Conservation (phyloP, 2,888 invertebrate genomes). For the Metellina segmentata region DNA sequence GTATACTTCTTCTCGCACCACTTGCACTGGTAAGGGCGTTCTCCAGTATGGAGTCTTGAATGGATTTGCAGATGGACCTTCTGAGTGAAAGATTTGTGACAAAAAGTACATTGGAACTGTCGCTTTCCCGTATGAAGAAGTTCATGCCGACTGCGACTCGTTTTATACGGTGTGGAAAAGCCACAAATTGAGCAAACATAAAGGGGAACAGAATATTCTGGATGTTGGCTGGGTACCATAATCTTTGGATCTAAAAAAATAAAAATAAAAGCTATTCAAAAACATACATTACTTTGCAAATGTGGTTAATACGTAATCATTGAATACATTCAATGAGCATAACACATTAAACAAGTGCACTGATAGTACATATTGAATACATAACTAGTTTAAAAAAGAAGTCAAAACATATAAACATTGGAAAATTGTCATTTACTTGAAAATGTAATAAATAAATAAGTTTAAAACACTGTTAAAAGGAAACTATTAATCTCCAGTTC, state of each 20-base stretch:
- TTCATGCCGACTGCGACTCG: constrained; percentile 2
- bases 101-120: not conserved
- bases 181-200: not conserved
- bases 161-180: not conserved
- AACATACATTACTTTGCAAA: too few species aligned
- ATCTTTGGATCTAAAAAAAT: not conserved
- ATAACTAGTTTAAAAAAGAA: too few species aligned
- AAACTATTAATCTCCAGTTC: too few species aligned
- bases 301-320: too few species aligned
- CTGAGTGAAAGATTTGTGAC: constrained; percentile 7
- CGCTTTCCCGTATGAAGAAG: constrained; percentile 1
- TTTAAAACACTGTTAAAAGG: too few species aligned
- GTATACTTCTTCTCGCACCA: constrained; percentile 11
- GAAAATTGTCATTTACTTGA: too few species aligned
- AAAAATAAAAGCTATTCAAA: not conserved
- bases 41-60: not conserved
- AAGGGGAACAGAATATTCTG: not conserved
- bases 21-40: not conserved
- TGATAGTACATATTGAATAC: too few species aligned
- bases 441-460: too few species aligned
- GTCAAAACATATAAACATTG: too few species aligned
- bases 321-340: too few species aligned
- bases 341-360: too few species aligned
- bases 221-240: not conserved
- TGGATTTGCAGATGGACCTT: constrained; percentile 18